Evolutionary conservation across 2,888 invertebrate species (phyloP).

Genomic region (Colletes collaris): DNA sequence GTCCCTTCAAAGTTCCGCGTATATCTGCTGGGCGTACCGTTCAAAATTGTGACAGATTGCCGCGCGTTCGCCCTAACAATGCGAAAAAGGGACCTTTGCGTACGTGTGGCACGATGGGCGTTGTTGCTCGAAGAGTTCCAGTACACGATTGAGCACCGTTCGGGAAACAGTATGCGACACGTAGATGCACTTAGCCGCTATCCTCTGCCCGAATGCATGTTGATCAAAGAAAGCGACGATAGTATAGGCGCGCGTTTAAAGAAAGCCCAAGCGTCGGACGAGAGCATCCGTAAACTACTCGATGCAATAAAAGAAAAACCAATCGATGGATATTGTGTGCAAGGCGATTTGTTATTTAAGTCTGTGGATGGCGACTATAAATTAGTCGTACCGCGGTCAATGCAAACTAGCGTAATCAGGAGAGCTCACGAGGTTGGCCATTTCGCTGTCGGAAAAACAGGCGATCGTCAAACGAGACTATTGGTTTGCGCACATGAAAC

Average conservation of each 20-base stretch:
- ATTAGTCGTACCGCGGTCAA: not conserved
- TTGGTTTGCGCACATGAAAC: slow-evolving; percentile 1
- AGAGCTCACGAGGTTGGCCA: slow-evolving; percentile 1
- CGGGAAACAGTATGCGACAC: slow-evolving; percentile 20
- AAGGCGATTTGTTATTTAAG: not conserved
- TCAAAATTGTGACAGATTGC: slow-evolving; percentile 51
- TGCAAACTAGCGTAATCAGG: not conserved
- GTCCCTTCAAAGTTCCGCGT: slow-evolving; percentile 22
- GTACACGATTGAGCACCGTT: slow-evolving; percentile 26
- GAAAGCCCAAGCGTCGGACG: slow-evolving; percentile 6
- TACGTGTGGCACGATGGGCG: slow-evolving; percentile 32
- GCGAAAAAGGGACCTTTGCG: slow-evolving; percentile 48
- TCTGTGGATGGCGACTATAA: not conserved
- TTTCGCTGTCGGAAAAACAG: slow-evolving; percentile 3
- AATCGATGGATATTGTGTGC: not conserved
- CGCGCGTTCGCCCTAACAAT: slow-evolving; percentile 54
- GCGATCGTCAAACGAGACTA: not conserved
- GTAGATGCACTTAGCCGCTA: slow-evolving; percentile 17
- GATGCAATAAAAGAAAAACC: not conserved
- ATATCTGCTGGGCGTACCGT: slow-evolving; percentile 5
- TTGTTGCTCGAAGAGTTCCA: slow-evolving; percentile 23
- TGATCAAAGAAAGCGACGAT: slow-evolving; percentile 4
- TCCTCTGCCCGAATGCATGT: not conserved
- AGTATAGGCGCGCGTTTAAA: not conserved
- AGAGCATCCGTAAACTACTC: not conserved